Evolutionary conservation across 2,888 invertebrate genomes (phyloP).

Genomic region (Ectropis crepuscularia): DNA sequence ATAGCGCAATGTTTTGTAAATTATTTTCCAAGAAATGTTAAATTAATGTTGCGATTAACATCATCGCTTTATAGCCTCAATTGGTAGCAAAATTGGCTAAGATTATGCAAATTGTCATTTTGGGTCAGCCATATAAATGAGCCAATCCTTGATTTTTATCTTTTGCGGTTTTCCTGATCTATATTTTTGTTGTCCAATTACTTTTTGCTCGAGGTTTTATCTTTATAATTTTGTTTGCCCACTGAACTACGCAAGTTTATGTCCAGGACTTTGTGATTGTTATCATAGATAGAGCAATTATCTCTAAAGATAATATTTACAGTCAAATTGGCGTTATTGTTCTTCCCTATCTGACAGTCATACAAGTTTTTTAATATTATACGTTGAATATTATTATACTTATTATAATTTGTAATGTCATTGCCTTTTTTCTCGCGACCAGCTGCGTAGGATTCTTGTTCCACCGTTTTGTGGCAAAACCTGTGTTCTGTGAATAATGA

Average conservation of each 20-base stretch:
- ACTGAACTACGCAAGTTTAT: slow-evolving; percentile 26
- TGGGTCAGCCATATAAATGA: slow-evolving; percentile 5
- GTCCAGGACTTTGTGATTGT: slow-evolving; percentile 6
- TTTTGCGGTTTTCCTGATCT: slow-evolving; percentile 5
- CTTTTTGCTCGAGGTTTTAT: slow-evolving; percentile 12
- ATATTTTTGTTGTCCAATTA: slow-evolving; percentile 1
- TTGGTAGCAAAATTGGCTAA: slow-evolving; percentile 30
- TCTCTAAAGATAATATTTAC: slow-evolving; percentile 22
- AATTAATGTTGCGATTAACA: slow-evolving; percentile 28
- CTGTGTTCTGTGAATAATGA: slow-evolving; percentile 29
- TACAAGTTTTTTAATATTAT: background rate
- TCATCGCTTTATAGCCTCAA: slow-evolving; percentile 18
- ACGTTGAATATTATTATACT: slow-evolving; percentile 10
- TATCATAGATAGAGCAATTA: slow-evolving; percentile 21
- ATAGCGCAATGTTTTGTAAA: slow-evolving; percentile 22
- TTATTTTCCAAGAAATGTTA: slow-evolving; percentile 31
- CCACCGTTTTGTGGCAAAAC: slow-evolving; percentile 21
- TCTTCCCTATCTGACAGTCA: slow-evolving; percentile 12
- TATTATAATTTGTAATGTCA: slow-evolving; percentile 27
- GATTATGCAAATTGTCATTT: slow-evolving; percentile 24
- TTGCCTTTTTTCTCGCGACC: slow-evolving; percentile 23
- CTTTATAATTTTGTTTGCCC: slow-evolving; percentile 12
- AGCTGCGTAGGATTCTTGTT: slow-evolving; percentile 24
- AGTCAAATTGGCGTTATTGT: slow-evolving; percentile 26
- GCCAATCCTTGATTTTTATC: slow-evolving; percentile 12